A percentile compares a stretch with the other conserved stretches of the same genome.
Conservation (phyloP, 37 sponge, comb jelly and placozoan species). For the Corticium candelabrum region DNA sequence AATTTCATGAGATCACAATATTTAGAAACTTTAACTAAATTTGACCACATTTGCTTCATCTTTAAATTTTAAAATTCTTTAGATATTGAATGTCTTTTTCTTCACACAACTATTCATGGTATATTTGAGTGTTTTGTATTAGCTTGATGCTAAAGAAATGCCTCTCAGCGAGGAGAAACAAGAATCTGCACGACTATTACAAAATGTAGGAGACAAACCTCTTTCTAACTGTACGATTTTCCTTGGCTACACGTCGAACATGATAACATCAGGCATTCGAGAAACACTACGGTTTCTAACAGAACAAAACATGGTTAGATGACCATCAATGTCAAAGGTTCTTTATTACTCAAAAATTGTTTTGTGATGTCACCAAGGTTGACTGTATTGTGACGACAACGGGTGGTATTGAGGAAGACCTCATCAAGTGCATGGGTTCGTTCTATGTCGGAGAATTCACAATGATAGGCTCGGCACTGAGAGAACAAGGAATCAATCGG, state of each 20-base stretch:
- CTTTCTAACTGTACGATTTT: conserved; percentile 90
- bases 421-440: conserved; percentile 92
- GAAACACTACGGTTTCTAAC: conserved; percentile 79
- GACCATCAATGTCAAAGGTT: neutral
- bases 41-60: too few species aligned
- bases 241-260: conserved; percentile 95
- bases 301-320: conserved; percentile 78
- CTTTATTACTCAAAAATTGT: neutral
- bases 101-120: neutral
- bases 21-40: too few species aligned
- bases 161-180: conserved; percentile 1
- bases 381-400: conserved; percentile 91
- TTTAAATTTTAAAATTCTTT: too few species aligned
- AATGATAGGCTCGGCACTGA: conserved; percentile 58
- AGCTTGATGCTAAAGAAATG: conserved; percentile 8
- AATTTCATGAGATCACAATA: too few species aligned
- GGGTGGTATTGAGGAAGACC: conserved; percentile 96
- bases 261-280: conserved; percentile 84
- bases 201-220: conserved; percentile 29
- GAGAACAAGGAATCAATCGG: conserved; percentile 80
- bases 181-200: neutral
- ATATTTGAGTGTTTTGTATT: neutral
- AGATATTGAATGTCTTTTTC: too few species aligned
- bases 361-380: conserved; percentile 47
- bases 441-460: conserved; percentile 81